phyloP scores from a whole-genome alignment of 1,140 invertebrate species.

The Coptotermes formosanus region DNA sequence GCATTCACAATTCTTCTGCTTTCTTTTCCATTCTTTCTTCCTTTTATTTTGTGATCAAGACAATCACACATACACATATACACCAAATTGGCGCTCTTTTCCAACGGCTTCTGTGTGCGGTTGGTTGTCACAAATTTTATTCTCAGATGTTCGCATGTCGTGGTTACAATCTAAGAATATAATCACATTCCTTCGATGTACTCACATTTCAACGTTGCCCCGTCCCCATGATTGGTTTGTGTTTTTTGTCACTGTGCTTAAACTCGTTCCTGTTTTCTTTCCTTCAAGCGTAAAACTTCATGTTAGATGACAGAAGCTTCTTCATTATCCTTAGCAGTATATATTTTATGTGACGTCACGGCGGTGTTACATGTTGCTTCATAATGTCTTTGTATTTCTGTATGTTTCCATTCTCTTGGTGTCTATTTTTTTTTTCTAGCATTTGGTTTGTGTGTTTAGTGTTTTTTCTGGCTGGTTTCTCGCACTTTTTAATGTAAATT shows the following conservation, averaged over 20 bases:
- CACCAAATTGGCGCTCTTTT: conserved; percentile 24
- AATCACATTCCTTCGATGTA: background rate
- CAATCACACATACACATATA: conserved; percentile 27
- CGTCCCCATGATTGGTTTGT: conserved; percentile 1
- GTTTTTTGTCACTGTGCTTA: background rate
- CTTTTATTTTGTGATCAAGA: conserved; percentile 24
- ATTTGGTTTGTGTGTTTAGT: conserved; percentile 7
- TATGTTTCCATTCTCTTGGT: background rate
- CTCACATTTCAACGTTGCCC: background rate
- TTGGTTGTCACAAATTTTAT: conserved; percentile 30
- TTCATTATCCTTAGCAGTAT: background rate
- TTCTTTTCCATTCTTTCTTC: conserved; percentile 26
- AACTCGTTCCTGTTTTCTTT: background rate
- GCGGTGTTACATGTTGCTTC: conserved; percentile 10
- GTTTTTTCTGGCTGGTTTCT: conserved; percentile 14
- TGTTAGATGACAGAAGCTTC: background rate
- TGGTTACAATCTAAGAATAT: conserved; percentile 7
- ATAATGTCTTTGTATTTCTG: background rate
- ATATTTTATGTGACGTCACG: conserved; percentile 2
- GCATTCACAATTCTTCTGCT: conserved; percentile 24
- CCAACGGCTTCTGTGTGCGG: conserved; percentile 28
- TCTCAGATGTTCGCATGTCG: conserved; percentile 14
- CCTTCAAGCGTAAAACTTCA: conserved; percentile 10
- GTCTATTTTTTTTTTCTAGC: background rate
- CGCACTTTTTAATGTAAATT: background rate